Conservation (phyloP, 1,140 invertebrate species). For the Aphidius ervi region DNA sequence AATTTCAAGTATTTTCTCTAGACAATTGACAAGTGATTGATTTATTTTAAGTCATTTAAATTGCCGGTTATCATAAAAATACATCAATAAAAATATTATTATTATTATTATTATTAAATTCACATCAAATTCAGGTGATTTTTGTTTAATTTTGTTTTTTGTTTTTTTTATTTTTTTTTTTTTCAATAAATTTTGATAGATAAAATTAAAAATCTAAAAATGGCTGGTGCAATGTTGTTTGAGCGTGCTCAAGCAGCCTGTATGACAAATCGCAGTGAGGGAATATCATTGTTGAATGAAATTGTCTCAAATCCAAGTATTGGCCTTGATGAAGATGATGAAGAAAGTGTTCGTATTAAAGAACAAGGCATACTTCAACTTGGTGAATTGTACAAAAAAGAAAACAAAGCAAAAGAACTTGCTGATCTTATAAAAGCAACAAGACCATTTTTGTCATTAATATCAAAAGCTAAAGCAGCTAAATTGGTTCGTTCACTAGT, state of each 20-base stretch:
- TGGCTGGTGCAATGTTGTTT: slow-evolving; percentile 84
- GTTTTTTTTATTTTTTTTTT: too few species aligned
- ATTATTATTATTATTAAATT: too few species aligned
- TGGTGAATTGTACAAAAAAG: slow-evolving; percentile 85
- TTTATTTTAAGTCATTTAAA: too few species aligned
- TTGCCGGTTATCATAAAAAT: too few species aligned
- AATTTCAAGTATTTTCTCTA: too few species aligned
- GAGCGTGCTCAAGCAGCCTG: slow-evolving; percentile 72
- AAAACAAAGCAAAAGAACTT: slow-evolving; percentile 89
- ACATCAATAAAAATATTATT: too few species aligned
- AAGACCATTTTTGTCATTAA: slow-evolving; percentile 86
- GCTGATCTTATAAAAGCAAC: slow-evolving; percentile 90
- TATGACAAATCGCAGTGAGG: slow-evolving; percentile 67
- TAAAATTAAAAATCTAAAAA: slow-evolving; percentile 38
- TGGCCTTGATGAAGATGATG: slow-evolving; percentile 70
- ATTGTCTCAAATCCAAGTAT: slow-evolving; percentile 63
- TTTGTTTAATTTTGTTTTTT: too few species aligned
- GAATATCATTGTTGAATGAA: slow-evolving; percentile 66
- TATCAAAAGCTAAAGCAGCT: slow-evolving; percentile 98
- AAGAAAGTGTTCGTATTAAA: slow-evolving; percentile 81
- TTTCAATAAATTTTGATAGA: too few species aligned
- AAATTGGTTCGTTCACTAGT: slow-evolving; percentile 95
- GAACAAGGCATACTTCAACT: slow-evolving; percentile 87
- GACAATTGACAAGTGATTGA: too few species aligned
- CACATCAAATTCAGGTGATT: too few species aligned